Percentiles rank a stretch among this genome's conserved stretches.
These are phyloP conservation scores for Lasioglossum calceatum DNA, from an alignment of 2,888 invertebrate species.

Conservation along the genomic window DNA sequence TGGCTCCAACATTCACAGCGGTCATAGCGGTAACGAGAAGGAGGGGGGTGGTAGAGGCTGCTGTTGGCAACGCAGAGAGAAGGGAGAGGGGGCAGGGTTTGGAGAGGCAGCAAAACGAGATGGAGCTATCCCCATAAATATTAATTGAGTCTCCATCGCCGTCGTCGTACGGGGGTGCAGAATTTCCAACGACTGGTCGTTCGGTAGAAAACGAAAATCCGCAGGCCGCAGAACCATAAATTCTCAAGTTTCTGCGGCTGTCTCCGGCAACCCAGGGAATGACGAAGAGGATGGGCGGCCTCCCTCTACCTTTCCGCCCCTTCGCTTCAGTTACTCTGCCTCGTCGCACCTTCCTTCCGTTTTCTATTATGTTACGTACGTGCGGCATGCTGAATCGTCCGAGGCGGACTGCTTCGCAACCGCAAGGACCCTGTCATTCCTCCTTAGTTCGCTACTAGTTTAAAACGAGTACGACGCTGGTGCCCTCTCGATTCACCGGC, in stretches of 20 bases:
- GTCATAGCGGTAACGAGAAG: conserved; percentile 10
- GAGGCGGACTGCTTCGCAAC: conserved; percentile 29
- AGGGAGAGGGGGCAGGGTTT: background rate
- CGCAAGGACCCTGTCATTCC: conserved; percentile 21
- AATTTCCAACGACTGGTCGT: conserved; percentile 69
- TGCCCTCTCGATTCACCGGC: background rate
- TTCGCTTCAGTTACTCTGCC: conserved; percentile 54
- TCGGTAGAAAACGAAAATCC: conserved; percentile 75
- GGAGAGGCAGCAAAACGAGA: conserved; percentile 37
- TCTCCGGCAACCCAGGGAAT: conserved; percentile 72
- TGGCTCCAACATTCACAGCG: conserved; percentile 7
- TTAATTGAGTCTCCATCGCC: conserved; percentile 71
- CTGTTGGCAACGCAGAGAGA: background rate
- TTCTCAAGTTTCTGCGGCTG: conserved; percentile 80
- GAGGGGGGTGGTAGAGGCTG: background rate
- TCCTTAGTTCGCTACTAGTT: conserved; percentile 10
- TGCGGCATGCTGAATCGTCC: conserved; percentile 54
- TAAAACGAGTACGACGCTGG: background rate
- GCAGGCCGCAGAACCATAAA: conserved; percentile 76
- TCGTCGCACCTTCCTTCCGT: conserved; percentile 73
- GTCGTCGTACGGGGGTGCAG: conserved; percentile 60
- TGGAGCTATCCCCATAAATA: conserved; percentile 71
- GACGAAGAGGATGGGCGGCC: conserved; percentile 62
- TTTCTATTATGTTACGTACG: conserved; percentile 74
- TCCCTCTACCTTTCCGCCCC: conserved; percentile 33